Evolutionary conservation across 2,888 invertebrate species (phyloP), one percentile per base, ranked within the genome.

Genomic region (Apoda limacodes): DNA sequence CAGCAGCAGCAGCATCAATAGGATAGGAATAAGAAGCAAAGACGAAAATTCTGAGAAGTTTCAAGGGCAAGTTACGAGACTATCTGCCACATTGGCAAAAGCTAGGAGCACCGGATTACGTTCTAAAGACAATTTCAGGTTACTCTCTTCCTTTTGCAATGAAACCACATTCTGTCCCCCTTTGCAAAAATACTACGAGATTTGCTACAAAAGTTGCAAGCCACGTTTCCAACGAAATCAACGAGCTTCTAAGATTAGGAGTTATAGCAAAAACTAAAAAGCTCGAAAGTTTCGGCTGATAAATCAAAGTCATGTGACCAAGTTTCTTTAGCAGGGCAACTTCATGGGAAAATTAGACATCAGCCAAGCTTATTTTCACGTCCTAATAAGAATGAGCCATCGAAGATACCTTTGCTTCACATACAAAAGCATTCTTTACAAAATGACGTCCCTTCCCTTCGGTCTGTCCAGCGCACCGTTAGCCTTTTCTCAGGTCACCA

Each of bases 391-490:
- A 25, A 19, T 35, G 10, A 34, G 34, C 22, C 38, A 40, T 24
- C 32, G 38, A 5, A 30, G 44, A 3, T 44, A 30, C 22, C 39
- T 44, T 3, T 25, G 31, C 2, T 30, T 40, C 6, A 12, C 22
- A 9, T 43, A 35, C 22, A 3, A 33, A 19, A 24, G 25, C 7
- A n/a, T 30, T 6, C 5, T 38, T 1, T 32, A 22, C 6, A 34
- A 36, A 28, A 43, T 42, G 40, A 45, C 37, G 3, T 42, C 29
- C 1, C 32, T 45, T 4, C 42, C 45, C 1, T 45, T 45, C 35
- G 45, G 43, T 7, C 35, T 45, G 3, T 40, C 43, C 13, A 39
- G 34, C 13, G 43, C 42, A 20, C 1, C 21, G 39, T 32, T 46
- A 43, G 13, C 25, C 43, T 15, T 13, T 22, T 2, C 17, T 5